phyloP scores from a whole-genome alignment of 2,113 vertebrate species.

The Otocyon megalotis region DNA sequence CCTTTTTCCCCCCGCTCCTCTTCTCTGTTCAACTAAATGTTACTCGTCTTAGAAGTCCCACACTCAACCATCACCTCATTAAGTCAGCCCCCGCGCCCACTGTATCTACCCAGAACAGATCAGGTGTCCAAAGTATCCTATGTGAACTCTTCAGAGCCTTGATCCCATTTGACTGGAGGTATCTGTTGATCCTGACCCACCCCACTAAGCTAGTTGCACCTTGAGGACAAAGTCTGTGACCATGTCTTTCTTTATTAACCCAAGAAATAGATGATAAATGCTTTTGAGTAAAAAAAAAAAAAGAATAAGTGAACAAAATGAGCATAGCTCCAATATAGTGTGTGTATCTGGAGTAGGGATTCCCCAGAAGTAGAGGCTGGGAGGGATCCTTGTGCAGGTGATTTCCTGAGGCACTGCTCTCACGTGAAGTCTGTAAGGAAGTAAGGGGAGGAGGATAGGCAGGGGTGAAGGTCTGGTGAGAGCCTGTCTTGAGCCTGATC shows the following conservation, averaged over 20 bases:
- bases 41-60: background rate
- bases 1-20: background rate
- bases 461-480: background rate
- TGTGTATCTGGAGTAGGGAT: background rate
- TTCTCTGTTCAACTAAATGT: slow-evolving; percentile 1
- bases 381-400: background rate
- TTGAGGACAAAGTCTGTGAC: background rate
- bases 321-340: background rate
- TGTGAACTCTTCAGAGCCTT: background rate
- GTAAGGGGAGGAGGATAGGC: background rate
- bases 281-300: background rate
- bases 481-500: background rate
- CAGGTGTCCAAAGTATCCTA: background rate
- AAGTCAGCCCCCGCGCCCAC: background rate
- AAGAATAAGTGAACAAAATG: background rate
- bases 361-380: background rate
- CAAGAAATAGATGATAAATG: background rate
- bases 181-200: background rate
- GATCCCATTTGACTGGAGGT: background rate
- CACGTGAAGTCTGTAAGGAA: background rate
- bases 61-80: background rate
- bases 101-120: background rate
- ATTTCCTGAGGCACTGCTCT: background rate
- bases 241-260: background rate
- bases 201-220: background rate